phyloP scores from a whole-genome alignment of 2,113 vertebrate species.

The Irena cyanogastra region DNA sequence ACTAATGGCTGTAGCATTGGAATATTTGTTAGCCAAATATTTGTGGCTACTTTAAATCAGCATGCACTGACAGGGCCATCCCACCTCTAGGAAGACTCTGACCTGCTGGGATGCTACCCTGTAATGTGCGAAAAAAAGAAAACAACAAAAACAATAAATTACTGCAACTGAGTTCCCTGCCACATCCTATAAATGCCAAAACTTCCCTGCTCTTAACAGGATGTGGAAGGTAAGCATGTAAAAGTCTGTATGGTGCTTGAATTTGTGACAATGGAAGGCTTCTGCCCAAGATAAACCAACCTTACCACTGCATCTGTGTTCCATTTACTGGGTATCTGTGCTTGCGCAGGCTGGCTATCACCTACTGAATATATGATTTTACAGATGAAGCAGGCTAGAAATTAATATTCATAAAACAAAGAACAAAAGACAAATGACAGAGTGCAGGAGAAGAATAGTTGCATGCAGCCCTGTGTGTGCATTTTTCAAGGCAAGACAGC shows the following conservation, averaged over 20 bases:
- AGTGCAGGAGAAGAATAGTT: background rate
- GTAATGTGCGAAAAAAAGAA: background rate
- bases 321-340: background rate
- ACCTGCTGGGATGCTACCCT: background rate
- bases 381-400: background rate
- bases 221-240: background rate
- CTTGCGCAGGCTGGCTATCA: background rate
- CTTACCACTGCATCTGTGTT: background rate
- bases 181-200: background rate
- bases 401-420: background rate
- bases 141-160: background rate
- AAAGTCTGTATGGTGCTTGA: background rate
- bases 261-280: background rate
- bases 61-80: background rate
- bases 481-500: background rate
- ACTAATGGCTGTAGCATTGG: background rate
- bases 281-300: background rate
- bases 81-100: background rate
- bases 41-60: background rate
- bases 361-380: background rate
- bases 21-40: background rate
- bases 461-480: rapidly evolving
- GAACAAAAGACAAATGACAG: background rate
- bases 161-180: background rate
- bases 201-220: background rate